Percentiles rank a stretch among this genome's conserved stretches.
Evolutionary conservation across 2,113 vertebrate genomes (phyloP).

Genomic region (Nyctibius bracteatus): DNA sequence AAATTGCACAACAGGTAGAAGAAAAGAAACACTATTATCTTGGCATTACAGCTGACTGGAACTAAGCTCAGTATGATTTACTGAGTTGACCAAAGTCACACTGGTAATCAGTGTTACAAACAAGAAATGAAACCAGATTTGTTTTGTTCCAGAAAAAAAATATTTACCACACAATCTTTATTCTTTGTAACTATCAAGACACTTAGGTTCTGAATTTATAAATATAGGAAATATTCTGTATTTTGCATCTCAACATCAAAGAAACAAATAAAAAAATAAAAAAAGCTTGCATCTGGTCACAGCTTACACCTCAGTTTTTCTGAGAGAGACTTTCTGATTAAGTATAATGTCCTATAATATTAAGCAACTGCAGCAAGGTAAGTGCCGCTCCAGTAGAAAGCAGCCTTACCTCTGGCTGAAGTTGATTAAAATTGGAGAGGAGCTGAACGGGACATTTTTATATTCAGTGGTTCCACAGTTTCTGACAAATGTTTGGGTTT

Average conservation of each 20-base stretch:
- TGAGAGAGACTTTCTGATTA: rapidly evolving
- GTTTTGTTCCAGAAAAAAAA: neutral
- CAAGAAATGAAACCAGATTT: neutral
- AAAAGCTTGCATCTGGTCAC: neutral
- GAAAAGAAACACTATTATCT: neutral
- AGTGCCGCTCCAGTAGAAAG: neutral
- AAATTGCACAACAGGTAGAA: neutral
- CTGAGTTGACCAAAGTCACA: neutral
- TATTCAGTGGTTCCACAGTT: neutral
- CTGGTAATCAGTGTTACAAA: neutral
- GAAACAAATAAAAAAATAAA: neutral
- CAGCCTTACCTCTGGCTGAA: neutral
- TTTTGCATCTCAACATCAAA: neutral
- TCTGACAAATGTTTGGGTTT: neutral
- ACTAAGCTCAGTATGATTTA: neutral
- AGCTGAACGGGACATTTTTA: neutral
- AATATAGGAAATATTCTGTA: neutral
- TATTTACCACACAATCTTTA: neutral
- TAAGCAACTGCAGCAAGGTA: neutral
- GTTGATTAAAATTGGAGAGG: neutral
- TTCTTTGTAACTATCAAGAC: neutral
- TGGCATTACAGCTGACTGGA: neutral
- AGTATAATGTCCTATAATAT: neutral
- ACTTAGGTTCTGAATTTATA: neutral
- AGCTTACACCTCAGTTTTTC: neutral